Evolutionary conservation across 2,113 vertebrate genomes (phyloP).

Genomic region (Corapipo altera): DNA sequence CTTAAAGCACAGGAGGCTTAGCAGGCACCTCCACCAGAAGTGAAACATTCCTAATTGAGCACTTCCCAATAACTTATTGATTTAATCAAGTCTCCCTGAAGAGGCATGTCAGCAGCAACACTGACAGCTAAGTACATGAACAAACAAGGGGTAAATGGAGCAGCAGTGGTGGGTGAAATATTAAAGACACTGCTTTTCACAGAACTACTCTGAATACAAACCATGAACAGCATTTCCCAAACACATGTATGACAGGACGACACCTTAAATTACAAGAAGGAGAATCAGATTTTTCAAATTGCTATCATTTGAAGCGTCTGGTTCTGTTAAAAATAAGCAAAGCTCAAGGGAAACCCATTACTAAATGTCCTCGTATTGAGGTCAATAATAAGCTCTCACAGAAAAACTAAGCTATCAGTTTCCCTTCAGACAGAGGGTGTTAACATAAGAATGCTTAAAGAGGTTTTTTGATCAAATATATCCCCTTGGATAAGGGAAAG

Average conservation of each 20-base stretch:
- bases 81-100: slow-evolving; percentile 70
- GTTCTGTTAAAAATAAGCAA: slow-evolving; percentile 62
- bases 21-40: slow-evolving; percentile 55
- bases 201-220: slow-evolving; percentile 53
- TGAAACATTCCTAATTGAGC: slow-evolving; percentile 71
- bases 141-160: background rate
- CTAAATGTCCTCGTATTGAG: slow-evolving; percentile 44
- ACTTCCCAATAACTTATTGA: slow-evolving; percentile 70
- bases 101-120: slow-evolving; percentile 47
- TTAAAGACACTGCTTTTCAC: slow-evolving; percentile 47
- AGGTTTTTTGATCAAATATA: background rate
- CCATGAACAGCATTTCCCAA: slow-evolving; percentile 56
- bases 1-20: slow-evolving; percentile 55
- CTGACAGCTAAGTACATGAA: slow-evolving; percentile 17
- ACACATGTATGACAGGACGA: background rate
- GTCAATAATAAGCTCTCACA: slow-evolving; percentile 65
- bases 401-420: slow-evolving; percentile 38
- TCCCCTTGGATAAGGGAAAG: background rate
- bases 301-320: slow-evolving; percentile 64
- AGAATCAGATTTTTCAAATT: slow-evolving; percentile 15
- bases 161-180: slow-evolving; percentile 32
- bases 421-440: background rate
- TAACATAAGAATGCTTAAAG: background rate
- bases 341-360: slow-evolving; percentile 56
- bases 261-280: background rate